Conservation (phyloP, 2,888 invertebrate genomes). For the Scotopteryx bipunctaria region DNA sequence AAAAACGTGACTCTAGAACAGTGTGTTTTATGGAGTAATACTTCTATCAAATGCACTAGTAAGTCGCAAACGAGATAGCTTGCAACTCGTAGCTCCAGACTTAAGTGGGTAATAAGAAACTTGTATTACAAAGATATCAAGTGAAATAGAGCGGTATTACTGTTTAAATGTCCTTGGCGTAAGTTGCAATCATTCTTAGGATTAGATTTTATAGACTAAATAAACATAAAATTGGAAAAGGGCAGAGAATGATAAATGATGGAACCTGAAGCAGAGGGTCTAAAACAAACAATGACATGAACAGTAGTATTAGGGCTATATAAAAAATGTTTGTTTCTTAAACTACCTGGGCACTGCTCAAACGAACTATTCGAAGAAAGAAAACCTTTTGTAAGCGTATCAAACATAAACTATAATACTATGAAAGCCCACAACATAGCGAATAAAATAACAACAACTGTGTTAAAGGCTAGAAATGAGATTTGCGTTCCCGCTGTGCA, state of each 20-base stretch:
- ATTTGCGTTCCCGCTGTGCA: slow-evolving; percentile 34
- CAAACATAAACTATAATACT: slow-evolving; percentile 2
- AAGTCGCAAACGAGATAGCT: slow-evolving; percentile 33
- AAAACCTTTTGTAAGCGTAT: background rate
- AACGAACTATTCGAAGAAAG: too few species aligned
- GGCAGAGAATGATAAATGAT: too few species aligned
- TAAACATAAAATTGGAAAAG: too few species aligned
- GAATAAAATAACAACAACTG: slow-evolving; percentile 16
- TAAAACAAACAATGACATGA: too few species aligned
- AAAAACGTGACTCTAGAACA: slow-evolving; percentile 65
- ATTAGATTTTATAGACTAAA: background rate
- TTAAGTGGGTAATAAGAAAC: slow-evolving; percentile 31
- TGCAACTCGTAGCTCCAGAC: slow-evolving; percentile 29
- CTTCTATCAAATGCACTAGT: slow-evolving; percentile 36
- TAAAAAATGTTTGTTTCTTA: too few species aligned
- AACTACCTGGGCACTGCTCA: too few species aligned
- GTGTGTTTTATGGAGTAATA: slow-evolving; percentile 37
- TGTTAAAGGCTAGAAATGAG: slow-evolving; percentile 31
- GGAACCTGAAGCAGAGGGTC: too few species aligned
- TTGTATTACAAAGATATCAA: slow-evolving; percentile 30
- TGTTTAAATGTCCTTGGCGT: slow-evolving; percentile 8
- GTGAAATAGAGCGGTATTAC: slow-evolving; percentile 17
- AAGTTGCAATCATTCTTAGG: slow-evolving; percentile 6
- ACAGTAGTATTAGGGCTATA: too few species aligned
- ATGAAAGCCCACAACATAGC: slow-evolving; percentile 5